phyloP scores from a whole-genome alignment of 2,113 vertebrate species.

The Nothocercus julius region DNA sequence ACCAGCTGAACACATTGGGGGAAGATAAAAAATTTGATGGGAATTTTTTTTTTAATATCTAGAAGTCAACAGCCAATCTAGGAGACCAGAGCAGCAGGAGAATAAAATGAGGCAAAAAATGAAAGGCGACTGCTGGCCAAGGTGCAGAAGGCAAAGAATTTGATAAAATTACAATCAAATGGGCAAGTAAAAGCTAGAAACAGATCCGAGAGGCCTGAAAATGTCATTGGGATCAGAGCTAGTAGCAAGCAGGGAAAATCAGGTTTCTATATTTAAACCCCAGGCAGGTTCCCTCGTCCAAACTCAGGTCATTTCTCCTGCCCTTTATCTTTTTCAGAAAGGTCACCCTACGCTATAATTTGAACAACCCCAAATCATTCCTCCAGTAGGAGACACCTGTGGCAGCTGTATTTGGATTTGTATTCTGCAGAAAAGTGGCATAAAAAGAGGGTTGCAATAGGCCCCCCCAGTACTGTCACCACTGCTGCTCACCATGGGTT shows the following conservation, averaged over 20 bases:
- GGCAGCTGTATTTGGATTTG: conserved; percentile 5
- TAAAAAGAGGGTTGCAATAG: neutral
- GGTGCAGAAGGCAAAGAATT: neutral
- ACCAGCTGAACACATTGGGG: neutral
- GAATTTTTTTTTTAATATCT: neutral
- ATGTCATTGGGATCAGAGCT: neutral
- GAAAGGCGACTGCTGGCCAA: neutral
- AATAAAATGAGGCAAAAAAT: neutral
- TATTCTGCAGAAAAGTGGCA: neutral
- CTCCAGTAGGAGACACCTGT: neutral
- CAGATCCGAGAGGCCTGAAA: neutral
- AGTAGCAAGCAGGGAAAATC: neutral
- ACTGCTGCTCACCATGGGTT: accelerated
- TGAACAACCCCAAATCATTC: neutral
- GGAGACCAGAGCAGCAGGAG: neutral
- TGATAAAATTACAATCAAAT: neutral
- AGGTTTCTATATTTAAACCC: neutral
- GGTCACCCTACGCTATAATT: neutral
- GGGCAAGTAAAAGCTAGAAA: neutral
- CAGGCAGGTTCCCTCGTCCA: neutral
- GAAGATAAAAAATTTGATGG: neutral
- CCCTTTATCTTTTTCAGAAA: conserved; percentile 1
- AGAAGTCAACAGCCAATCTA: neutral
- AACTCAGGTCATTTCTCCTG: neutral
- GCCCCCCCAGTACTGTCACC: neutral